Evolutionary conservation across 2,113 vertebrate genomes (phyloP), one percentile per base, ranked within the genome.

Genomic region (Anolis sagrei): DNA sequence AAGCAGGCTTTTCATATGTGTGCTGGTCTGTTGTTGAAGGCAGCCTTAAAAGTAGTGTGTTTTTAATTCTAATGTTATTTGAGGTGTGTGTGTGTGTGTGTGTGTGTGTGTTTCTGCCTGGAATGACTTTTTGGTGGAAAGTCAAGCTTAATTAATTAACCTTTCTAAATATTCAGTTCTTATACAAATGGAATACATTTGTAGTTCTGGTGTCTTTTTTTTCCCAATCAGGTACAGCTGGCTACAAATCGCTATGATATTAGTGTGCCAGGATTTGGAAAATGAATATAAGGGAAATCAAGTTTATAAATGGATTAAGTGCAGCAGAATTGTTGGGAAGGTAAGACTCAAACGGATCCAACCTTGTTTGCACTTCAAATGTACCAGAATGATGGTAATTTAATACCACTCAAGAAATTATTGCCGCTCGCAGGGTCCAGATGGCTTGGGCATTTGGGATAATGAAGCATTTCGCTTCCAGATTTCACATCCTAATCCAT

Each of bases 391-490:
- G 36, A 32, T 62, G 68, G 51, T 73, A 32, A 48, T 70, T 79
- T 73, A 29, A 73, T 82, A 62, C 23, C 51, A 92, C 87, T 89
- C 88, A 87, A 90, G 92, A 88, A 91, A 64, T 74, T 78, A 82
- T 81, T 89, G 78, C 81, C 91, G 88, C 87, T 85, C 87, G 88
- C 0, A 1, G 90, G 89, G 82, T 86, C 86, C 90, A 93, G 90
- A 93, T 92, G 87, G 87, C 81, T 87, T 82, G 81, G 88, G 83
- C 81, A 90, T 76, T 48, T 86, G 86, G 87, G 79, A 90, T 93
- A 92, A 92, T 89, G 91, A 90, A 90, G 84, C 87, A 29, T 94
- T 94, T 93, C 84, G 83, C 68, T 93, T 94, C 86, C 92, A 91
- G 88, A 89, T 92, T 87, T 86, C 3, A 5, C 80, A 48, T 91